These are phyloP conservation scores for Psittacula cyanocephala DNA, from an alignment of 2,113 vertebrate genomes.

Conservation along the genomic window DNA sequence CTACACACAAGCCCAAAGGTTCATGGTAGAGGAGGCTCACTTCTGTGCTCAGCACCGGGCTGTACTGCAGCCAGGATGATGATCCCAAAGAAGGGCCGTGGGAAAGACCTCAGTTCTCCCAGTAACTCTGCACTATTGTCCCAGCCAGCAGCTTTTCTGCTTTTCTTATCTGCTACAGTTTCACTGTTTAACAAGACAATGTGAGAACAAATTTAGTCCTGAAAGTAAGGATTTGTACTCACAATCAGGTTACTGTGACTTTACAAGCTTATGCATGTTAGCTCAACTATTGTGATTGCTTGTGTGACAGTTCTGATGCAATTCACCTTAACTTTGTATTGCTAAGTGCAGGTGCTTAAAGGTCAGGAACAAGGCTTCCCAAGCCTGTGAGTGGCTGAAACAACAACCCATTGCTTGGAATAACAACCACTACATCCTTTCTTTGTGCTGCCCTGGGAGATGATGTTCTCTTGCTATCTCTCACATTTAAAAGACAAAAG, in stretches of 20 bases:
- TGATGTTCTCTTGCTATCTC: neutral
- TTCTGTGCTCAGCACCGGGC: rapidly evolving
- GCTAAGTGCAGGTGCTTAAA: neutral
- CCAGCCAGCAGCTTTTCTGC: slow-evolving; percentile 3
- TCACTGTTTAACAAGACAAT: slow-evolving; percentile 47
- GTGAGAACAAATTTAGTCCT: slow-evolving; percentile 45
- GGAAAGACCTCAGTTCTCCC: neutral
- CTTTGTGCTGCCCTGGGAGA: neutral
- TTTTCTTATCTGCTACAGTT: slow-evolving; percentile 48
- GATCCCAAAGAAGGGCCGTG: neutral
- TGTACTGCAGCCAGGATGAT: neutral
- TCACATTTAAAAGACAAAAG: neutral
- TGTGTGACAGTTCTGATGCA: neutral
- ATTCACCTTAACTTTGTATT: neutral
- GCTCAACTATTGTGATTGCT: neutral
- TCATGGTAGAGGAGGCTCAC: neutral
- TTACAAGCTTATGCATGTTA: slow-evolving; percentile 40
- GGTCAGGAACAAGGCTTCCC: neutral
- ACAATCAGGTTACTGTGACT: slow-evolving; percentile 34
- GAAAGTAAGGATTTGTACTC: slow-evolving; percentile 52
- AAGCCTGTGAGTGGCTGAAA: neutral
- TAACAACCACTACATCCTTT: neutral
- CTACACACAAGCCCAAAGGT: rapidly evolving
- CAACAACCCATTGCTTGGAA: neutral
- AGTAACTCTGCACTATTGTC: slow-evolving; percentile 56